Base-by-base conservation (phyloP, 2,797 vertebrate species). In the Periophthalmus magnuspinnatus region DNA sequence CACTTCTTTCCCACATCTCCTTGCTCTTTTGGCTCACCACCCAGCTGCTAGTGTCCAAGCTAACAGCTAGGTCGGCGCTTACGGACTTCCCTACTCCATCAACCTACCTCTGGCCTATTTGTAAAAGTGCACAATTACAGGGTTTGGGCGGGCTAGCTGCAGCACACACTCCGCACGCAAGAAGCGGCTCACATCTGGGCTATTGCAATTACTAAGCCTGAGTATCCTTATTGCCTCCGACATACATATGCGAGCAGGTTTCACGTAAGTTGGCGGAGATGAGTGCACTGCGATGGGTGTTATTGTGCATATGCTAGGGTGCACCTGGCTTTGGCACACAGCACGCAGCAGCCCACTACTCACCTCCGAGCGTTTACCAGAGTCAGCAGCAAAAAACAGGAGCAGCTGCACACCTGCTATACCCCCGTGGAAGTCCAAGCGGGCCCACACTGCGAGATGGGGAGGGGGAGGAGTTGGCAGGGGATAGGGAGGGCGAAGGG, bases 241-340 rank as follows among this genome's bases (percentile, higher is more conserved):
- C 82, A 81, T 73, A 81, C 75, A 75, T 67, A 78, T 84, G 79
- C 65, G 22, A n/a, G 36, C 66, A 21, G 24, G 76, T 70, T 70
- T 72, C 10, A 8, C 41, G 66, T 67, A 52, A 1, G 16, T 58
- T 62, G 67, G 33, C 2, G 4, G 19, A 56, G 22, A 34, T 38
- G 68, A 45, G 36, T 33, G 64, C 41, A 48, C 64, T 45, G 50
- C n/a, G 45, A 67, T 67, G 56, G 34, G 41, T 71, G 17, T 28
- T 54, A 36, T 55, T 24, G 71, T 55, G 59, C 62, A 61, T 73
- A 67, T 80, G 81, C 75, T 65, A 70, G 61, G 0, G 50, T 61
- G 77, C 89, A 91, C 82, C 88, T 91, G 86, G 75, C 70, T 22
- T 69, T 75, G 63, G 84, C 81, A 81, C 70, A 81, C 71, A 83